Base-by-base conservation (phyloP, 2,113 vertebrate species). In the Dendropsophus ebraccatus region DNA sequence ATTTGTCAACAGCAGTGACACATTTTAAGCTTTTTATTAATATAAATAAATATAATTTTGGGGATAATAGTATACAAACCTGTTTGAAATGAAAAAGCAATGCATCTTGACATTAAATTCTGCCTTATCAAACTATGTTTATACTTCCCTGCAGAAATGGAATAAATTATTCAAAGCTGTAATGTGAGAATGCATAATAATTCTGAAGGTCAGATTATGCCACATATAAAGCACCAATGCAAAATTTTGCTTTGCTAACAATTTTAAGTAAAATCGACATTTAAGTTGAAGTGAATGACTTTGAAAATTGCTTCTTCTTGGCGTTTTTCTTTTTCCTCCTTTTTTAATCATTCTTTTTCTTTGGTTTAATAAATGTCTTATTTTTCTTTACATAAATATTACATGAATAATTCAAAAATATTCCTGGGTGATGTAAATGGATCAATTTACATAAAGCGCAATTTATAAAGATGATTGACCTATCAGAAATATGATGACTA, bases 81-180 rank as follows among this genome's bases (percentile, higher is more conserved):
- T 21, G 35, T 50, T 52, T 83, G 37, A 50, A 14, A 85, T 41
- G 67, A 69, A 47, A 85, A 54, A 70, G 28, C 62, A 79, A 54
- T 37, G 32, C 49, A 79, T 70, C n/a, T 37, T 56, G 69, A 54
- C 52, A 60, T 25, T 30, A 78, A 65, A 70, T 79, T 69, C 62
- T 17, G 23, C 54, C 45, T 76, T 56, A 86, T 73, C 49, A 80
- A 86, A 56, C 76, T 28, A 85, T 72, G 84, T 80, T 86, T 86
- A 70, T 69, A 86, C 11, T 79, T 25, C 62, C 50, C 76, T 72
- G 62, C n/a, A 80, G 75, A 80, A 56, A 86, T 21, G 13, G 50
- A 73, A 86, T 86, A 86, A 30, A 86, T 80, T 86, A 80, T 73
- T 86, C 50, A 81, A 52, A 52, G 28, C 37, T 65, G 56, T 67